These are phyloP conservation scores for Listronotus oregonensis DNA, from an alignment of 1,140 invertebrate species.

Conservation along the genomic window DNA sequence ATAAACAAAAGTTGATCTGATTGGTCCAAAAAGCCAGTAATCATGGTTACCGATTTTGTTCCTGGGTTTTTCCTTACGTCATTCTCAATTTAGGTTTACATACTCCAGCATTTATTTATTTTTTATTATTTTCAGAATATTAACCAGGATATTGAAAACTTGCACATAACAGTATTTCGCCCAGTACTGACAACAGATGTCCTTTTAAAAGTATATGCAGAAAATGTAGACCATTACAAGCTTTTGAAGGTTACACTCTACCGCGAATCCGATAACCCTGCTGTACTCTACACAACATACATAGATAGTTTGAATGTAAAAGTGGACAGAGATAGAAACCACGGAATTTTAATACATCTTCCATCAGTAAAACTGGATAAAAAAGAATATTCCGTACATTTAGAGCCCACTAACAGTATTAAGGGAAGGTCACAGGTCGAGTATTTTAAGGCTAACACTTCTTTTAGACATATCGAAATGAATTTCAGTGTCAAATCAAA, in stretches of 20 bases:
- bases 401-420: conserved; percentile 65
- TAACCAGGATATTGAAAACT: conserved; percentile 68
- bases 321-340: conserved; percentile 58
- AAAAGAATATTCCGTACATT: conserved; percentile 70
- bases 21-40: too few relatives aligned
- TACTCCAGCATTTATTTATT: too few relatives aligned
- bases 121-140: conserved; percentile 47
- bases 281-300: conserved; percentile 69
- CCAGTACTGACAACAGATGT: conserved; percentile 76
- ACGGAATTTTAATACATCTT: conserved; percentile 67
- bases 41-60: too few relatives aligned
- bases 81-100: too few relatives aligned
- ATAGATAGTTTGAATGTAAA: conserved; percentile 58
- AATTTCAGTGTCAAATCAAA: conserved; percentile 72
- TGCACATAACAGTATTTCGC: conserved; percentile 78
- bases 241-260: conserved; percentile 74
- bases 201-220: conserved; percentile 71
- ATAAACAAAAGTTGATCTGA: too few relatives aligned
- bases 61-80: too few relatives aligned
- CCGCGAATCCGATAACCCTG: conserved; percentile 70
- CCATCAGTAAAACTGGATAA: conserved; percentile 70
- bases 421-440: conserved; percentile 56
- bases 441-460: conserved; percentile 71
- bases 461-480: conserved; percentile 72
- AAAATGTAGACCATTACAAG: conserved; percentile 73